Evolutionary conservation across 2,888 invertebrate genomes (phyloP).

Genomic region (Caradrina kadenii): DNA sequence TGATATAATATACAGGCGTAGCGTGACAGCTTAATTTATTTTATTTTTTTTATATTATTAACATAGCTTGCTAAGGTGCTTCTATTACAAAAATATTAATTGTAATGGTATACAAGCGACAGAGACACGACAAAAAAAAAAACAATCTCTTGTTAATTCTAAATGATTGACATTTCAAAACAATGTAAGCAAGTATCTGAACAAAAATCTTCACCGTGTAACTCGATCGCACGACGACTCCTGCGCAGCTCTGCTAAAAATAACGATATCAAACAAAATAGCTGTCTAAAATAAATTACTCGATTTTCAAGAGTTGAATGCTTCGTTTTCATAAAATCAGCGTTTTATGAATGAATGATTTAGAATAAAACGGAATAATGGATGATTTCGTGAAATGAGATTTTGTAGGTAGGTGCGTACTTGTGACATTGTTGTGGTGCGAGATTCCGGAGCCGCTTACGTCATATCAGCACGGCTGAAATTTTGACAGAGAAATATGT

Average conservation of each 20-base stretch:
- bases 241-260: conserved; percentile 36
- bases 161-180: conserved; percentile 5
- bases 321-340: conserved; percentile 29
- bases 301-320: conserved; percentile 50
- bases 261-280: conserved; percentile 55
- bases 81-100: too few relatives aligned
- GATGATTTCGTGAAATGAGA: neutral
- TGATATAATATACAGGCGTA: too few relatives aligned
- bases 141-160: neutral
- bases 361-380: neutral
- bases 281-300: conserved; percentile 45
- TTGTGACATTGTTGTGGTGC: too few relatives aligned
- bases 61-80: too few relatives aligned
- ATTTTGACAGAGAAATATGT: too few relatives aligned
- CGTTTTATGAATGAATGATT: conserved; percentile 46
- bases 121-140: too few relatives aligned
- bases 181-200: neutral
- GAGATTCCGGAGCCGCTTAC: too few relatives aligned
- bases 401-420: too few relatives aligned
- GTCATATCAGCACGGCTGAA: too few relatives aligned
- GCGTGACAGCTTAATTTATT: too few relatives aligned
- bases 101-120: too few relatives aligned
- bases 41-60: too few relatives aligned
- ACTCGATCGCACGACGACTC: conserved; percentile 36
- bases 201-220: conserved; percentile 23